phyloP scores from a whole-genome alignment of 2,888 invertebrate species.

The Orthosia cruda region DNA sequence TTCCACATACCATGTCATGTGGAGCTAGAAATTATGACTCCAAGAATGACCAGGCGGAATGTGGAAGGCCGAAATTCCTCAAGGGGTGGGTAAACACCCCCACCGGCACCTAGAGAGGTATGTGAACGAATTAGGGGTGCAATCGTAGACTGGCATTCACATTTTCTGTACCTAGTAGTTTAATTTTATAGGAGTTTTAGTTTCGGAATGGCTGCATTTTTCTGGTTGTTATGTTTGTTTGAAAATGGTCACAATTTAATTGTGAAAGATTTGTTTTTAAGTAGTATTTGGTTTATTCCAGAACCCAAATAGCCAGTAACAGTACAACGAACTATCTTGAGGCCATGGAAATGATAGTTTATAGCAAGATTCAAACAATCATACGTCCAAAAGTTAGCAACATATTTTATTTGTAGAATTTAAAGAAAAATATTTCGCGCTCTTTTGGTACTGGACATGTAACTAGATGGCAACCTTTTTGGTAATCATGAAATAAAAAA shows the following conservation, averaged over 20 bases:
- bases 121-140: conserved; percentile 84
- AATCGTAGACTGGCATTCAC: conserved; percentile 76
- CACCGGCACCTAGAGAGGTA: conserved; percentile 77
- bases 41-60: conserved; percentile 90
- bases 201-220: conserved; percentile 12
- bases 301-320: too few relatives aligned
- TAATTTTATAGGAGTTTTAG: conserved; percentile 58
- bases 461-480: too few relatives aligned
- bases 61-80: conserved; percentile 84
- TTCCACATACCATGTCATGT: conserved; percentile 76
- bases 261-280: too few relatives aligned
- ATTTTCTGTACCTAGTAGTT: conserved; percentile 58
- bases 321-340: too few relatives aligned
- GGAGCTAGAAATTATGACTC: conserved; percentile 85
- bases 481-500: too few relatives aligned
- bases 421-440: too few relatives aligned
- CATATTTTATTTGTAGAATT: too few relatives aligned
- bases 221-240: background rate
- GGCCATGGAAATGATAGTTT: too few relatives aligned
- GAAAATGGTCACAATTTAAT: background rate
- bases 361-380: too few relatives aligned
- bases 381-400: too few relatives aligned
- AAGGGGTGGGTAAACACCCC: conserved; percentile 63
- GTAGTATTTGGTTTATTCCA: too few relatives aligned
- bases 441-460: too few relatives aligned